Base-by-base conservation (phyloP, 2,797 vertebrate species). In the Pelochelys cantorii region DNA sequence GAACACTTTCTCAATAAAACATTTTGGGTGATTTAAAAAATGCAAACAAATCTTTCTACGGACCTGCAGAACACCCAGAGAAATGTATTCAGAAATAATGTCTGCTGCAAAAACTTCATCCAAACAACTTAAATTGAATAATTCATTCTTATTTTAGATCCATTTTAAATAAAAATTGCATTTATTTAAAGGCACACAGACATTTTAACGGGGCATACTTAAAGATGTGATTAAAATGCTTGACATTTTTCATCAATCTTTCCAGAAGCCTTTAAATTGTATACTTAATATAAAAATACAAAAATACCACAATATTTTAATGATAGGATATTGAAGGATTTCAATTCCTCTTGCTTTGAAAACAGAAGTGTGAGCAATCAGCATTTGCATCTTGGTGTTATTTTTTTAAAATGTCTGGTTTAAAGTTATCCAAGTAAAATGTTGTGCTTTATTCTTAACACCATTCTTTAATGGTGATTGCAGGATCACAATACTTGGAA, bases 71-170 rank as follows among this genome's bases (percentile, higher is more conserved):
- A 90, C 92, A 90, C 93, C 93, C 93, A 87, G 93, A 97, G 93
- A 96, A 91, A 92, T 71, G 92, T 87, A 94, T 91, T 95, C 93
- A 95, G 92, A 90, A 96, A 90, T 93, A 25, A 85, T 77, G 92
- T 88, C 80, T 93, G 81, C 59, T 53, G 56, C 37, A 59, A n/a
- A 42, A 71, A 86, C 53, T 22, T 75, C 80, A n/a, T 42, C 37
- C 37, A 86, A 68, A 27, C 83, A 84, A 84, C 85, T 96, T 88
- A 90, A 97, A 95, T 20, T 34, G 65, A 90, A 78, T 54, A 78
- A 57, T 10, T n/a, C 48, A 65, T 11, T 7, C 75, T 93, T 91
- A 60, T 71, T 94, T 81, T 82, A 93, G 89, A 80, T 57, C 68
- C n/a, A 81, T 56, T 81, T 87, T 79, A 71, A 25, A 55, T 87